Evolutionary conservation across 1,140 invertebrate genomes (phyloP), one percentile per base, ranked within the genome.

Genomic region (Anadara kagoshimensis): DNA sequence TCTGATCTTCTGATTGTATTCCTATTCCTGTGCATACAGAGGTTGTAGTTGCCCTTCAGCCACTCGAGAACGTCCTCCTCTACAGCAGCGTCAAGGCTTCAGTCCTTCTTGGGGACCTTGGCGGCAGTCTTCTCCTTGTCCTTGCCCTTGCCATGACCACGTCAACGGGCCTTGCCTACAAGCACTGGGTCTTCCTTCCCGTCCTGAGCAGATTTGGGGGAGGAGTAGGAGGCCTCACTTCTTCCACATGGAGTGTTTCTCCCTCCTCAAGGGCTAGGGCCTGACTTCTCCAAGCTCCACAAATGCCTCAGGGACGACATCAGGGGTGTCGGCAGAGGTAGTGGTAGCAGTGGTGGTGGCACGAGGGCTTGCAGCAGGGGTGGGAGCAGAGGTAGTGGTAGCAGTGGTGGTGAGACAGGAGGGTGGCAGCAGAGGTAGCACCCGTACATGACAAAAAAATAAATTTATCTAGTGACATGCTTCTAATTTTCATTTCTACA

Each of bases 91-190:
- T 41, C 36, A 12, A 62, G 59, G 36, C 36, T 62, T 29, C 14
- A 12, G 36, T 36, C 24, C 22, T 62, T 62, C 59, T 62, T 62
- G 59, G 59, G 59, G 41, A 18, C 26, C 59, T 44, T 62, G 24
- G 22, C 11, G 14, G 59, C 26, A 57, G 16, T 20, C 54, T 22
- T 57, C 54, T 57, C 24, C 22, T 57, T 57, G 10, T n/a, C n/a
- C n/a, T n/a, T n/a, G n/a, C 54, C 24, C 12, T 10, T 49, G 58
- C 36, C 58, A 7, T 61, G 20, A 10, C 58, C 58, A 61, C 58
- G 36, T 61, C 63, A 36, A 65, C 41, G 63, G 63, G 41, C 45
- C 44, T 65, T 65, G 63, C 45, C 63, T 65, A 65, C 45, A 18
- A 49, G 45, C 45, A 49, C 45, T 49, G 10, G 45, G 10, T 49